These are phyloP conservation scores for Pionites leucogaster DNA, from an alignment of 2,113 vertebrate species.

Conservation along the genomic window DNA sequence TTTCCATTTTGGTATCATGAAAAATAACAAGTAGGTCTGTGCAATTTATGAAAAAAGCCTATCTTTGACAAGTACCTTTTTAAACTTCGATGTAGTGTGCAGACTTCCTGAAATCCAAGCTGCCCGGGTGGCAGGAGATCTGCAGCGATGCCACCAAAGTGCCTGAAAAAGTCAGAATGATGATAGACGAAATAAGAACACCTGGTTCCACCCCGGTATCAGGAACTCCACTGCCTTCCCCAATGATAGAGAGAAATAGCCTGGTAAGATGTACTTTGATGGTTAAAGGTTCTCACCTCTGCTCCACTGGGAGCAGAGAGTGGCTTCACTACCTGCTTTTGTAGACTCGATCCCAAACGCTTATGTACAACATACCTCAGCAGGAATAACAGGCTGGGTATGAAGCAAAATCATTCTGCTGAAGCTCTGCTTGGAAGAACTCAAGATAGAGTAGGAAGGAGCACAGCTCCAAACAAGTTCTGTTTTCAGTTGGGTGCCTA, in stretches of 20 bases:
- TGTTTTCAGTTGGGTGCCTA: background rate
- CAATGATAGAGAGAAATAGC: constrained; percentile 74
- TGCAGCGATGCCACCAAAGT: constrained; percentile 90
- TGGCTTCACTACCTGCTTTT: background rate
- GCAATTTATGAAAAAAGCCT: background rate
- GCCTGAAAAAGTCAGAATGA: constrained; percentile 84
- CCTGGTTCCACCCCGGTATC: constrained; percentile 71
- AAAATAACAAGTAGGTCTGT: background rate
- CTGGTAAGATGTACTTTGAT: constrained; percentile 62
- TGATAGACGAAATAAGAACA: constrained; percentile 86
- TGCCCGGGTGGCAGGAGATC: constrained; percentile 91
- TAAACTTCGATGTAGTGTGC: constrained; percentile 78
- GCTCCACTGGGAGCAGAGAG: background rate
- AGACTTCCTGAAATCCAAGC: constrained; percentile 83
- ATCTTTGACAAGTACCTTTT: background rate
- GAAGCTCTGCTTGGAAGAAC: background rate
- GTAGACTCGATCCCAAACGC: no score
- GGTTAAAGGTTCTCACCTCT: background rate
- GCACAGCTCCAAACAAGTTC: background rate
- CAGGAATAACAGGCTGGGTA: background rate
- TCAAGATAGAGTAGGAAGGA: background rate
- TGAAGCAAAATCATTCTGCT: background rate
- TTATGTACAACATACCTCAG: background rate
- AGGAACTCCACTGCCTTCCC: constrained; percentile 82
- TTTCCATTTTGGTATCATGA: background rate